Evolutionary conservation across 2,797 vertebrate species (phyloP).

Genomic region (Enteromius radiatus): DNA sequence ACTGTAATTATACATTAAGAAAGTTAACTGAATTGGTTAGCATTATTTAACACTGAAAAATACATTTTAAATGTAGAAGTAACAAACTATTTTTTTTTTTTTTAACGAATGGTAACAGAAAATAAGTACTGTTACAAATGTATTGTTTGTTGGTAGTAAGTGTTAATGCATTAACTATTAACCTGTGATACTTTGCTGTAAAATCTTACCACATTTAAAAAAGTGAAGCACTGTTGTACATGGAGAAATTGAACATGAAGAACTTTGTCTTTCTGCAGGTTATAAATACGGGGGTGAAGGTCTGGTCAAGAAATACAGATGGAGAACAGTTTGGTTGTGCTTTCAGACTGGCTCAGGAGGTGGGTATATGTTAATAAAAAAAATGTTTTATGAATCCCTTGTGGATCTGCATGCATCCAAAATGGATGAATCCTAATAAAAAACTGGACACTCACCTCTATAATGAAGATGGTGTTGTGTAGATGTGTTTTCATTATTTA

Average conservation of each 20-base stretch:
- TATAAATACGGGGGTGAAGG: constrained; percentile 97
- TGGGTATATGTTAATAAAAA: constrained; percentile 59
- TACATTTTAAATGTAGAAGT: too few relatives aligned
- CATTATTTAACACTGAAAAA: too few relatives aligned
- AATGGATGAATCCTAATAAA: not conserved
- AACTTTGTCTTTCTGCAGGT: constrained; percentile 77
- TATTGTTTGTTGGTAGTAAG: too few relatives aligned
- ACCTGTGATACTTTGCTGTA: too few relatives aligned
- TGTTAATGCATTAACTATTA: not conserved
- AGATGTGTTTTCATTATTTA: not conserved
- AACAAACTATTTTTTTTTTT: too few relatives aligned
- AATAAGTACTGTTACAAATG: too few relatives aligned
- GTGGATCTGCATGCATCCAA: not conserved
- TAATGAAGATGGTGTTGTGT: too few relatives aligned
- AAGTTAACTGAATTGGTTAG: too few relatives aligned
- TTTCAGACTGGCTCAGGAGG: constrained; percentile 97
- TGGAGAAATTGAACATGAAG: too few relatives aligned
- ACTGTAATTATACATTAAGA: not conserved
- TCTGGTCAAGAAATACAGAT: constrained; percentile 93
- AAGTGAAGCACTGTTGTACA: not conserved
- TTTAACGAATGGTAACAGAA: too few relatives aligned
- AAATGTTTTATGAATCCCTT: not conserved
- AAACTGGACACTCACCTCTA: not conserved
- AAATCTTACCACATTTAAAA: too few relatives aligned
- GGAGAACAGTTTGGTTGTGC: constrained; percentile 95